A percentile compares a stretch with the other conserved stretches of the same genome.
These are phyloP conservation scores for Gryllus longicercus DNA, from an alignment of 2,888 invertebrate genomes.

Conservation along the genomic window DNA sequence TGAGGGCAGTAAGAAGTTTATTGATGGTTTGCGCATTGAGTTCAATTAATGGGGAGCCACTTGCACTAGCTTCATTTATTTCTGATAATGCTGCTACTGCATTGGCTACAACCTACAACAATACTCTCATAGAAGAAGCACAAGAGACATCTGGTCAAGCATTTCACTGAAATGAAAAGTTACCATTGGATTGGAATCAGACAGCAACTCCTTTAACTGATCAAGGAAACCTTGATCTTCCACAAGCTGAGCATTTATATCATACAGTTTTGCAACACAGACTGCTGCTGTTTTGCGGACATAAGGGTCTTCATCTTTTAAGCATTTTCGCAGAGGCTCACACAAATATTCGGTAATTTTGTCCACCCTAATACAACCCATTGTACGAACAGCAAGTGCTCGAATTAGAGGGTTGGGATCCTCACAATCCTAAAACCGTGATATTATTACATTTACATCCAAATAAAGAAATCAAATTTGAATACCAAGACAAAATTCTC, in stretches of 20 bases:
- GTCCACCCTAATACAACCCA: slow-evolving; percentile 99
- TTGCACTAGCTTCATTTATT: slow-evolving; percentile 95
- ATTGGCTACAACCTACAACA: slow-evolving; percentile 83
- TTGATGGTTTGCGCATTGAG: slow-evolving; percentile 98
- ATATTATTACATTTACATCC: neutral
- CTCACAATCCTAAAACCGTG: slow-evolving; percentile 83
- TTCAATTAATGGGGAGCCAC: slow-evolving; percentile 90
- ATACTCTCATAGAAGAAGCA: neutral
- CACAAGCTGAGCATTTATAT: slow-evolving; percentile 75
- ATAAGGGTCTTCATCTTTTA: slow-evolving; percentile 95
- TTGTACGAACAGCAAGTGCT: slow-evolving; percentile 95
- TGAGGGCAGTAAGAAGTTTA: slow-evolving; percentile 94
- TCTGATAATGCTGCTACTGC: slow-evolving; percentile 98
- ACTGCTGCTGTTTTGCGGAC: slow-evolving; percentile 99
- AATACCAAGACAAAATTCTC: neutral
- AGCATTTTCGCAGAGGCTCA: slow-evolving; percentile 91
- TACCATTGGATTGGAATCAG: slow-evolving; percentile 99
- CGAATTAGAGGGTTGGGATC: slow-evolving; percentile 98
- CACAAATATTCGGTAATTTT: slow-evolving; percentile 99
- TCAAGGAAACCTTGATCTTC: slow-evolving; percentile 94
- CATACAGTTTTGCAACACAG: slow-evolving; percentile 97
- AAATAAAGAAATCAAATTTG: neutral
- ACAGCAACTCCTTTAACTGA: slow-evolving; percentile 91
- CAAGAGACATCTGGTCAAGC: too few relatives aligned
- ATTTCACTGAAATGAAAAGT: slow-evolving; percentile 25